phyloP scores from a whole-genome alignment of 2,888 invertebrate species.

The Caradrina kadenii region DNA sequence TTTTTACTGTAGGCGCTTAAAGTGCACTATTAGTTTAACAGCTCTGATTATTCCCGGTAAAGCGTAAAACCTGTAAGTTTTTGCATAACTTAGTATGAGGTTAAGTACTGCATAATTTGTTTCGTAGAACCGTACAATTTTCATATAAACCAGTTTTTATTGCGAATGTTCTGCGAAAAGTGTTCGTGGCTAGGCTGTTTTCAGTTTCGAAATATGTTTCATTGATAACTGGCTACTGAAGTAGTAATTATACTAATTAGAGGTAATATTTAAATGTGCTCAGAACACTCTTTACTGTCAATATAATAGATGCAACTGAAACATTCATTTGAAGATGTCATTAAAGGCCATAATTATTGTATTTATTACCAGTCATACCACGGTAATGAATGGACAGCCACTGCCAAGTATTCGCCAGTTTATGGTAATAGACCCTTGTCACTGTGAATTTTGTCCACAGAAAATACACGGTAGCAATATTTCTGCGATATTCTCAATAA shows the following conservation, averaged over 20 bases:
- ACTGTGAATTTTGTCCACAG: not conserved
- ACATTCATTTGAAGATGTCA: conserved; percentile 20
- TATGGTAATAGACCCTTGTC: conserved; percentile 29
- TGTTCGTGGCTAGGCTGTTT: conserved; percentile 21
- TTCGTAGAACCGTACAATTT: conserved; percentile 42
- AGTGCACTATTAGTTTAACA: conserved; percentile 45
- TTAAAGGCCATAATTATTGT: conserved; percentile 26
- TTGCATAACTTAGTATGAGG: conserved; percentile 52
- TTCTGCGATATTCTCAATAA: no score
- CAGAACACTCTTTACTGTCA: not conserved
- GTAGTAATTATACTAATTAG: no score
- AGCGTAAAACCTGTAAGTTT: conserved; percentile 42
- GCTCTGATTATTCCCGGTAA: conserved; percentile 45
- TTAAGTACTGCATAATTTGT: conserved; percentile 56
- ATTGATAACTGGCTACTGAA: not conserved
- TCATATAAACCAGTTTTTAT: conserved; percentile 49
- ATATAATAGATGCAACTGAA: conserved; percentile 13
- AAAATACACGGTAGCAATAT: not conserved
- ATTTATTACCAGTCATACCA: conserved; percentile 38
- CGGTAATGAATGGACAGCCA: conserved; percentile 35
- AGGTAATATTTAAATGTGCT: not conserved
- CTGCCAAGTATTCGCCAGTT: conserved; percentile 40
- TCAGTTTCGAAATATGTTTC: conserved; percentile 9
- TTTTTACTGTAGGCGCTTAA: not conserved
- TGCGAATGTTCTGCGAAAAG: conserved; percentile 32